A percentile compares a stretch with the other conserved stretches of the same genome.
These are phyloP conservation scores for Hirudo medicinalis DNA, from an alignment of 1,140 invertebrate genomes.

Conservation along the genomic window DNA sequence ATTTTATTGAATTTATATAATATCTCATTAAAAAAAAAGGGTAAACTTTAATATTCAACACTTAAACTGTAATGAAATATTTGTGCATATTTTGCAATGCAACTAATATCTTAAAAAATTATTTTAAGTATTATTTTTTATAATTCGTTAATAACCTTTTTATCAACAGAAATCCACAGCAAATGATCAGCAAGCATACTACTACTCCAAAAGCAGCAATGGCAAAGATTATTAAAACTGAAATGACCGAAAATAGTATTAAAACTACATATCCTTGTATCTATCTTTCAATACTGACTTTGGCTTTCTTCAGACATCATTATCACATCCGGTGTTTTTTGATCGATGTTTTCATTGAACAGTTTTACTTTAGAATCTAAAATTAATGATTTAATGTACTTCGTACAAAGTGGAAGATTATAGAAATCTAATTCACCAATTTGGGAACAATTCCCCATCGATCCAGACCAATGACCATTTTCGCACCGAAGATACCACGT, in stretches of 20 bases:
- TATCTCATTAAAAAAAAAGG: too few species aligned
- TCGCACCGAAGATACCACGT: constrained; percentile 7
- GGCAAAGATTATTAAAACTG: constrained; percentile 2
- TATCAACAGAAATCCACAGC: background rate
- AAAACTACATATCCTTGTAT: background rate
- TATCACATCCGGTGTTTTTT: background rate
- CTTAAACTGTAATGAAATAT: too few species aligned
- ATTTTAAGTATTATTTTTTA: too few species aligned
- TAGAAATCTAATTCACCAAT: background rate
- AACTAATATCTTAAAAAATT: too few species aligned
- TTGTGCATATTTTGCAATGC: too few species aligned
- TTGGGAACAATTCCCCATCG: constrained; percentile 11
- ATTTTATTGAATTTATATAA: too few species aligned
- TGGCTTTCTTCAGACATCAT: constrained; percentile 1
- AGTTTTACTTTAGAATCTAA: background rate
- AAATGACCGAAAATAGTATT: background rate
- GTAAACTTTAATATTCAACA: too few species aligned
- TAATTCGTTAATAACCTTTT: background rate
- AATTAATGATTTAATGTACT: background rate
- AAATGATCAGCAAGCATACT: constrained; percentile 4
- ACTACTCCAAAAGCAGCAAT: background rate
- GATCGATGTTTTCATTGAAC: background rate
- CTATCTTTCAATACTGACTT: background rate
- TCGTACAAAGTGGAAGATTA: background rate
- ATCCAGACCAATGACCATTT: background rate